Percentiles rank a stretch among this genome's conserved stretches.
phyloP scores from a whole-genome alignment of 2,797 vertebrate species.

The Scleropages formosus region DNA sequence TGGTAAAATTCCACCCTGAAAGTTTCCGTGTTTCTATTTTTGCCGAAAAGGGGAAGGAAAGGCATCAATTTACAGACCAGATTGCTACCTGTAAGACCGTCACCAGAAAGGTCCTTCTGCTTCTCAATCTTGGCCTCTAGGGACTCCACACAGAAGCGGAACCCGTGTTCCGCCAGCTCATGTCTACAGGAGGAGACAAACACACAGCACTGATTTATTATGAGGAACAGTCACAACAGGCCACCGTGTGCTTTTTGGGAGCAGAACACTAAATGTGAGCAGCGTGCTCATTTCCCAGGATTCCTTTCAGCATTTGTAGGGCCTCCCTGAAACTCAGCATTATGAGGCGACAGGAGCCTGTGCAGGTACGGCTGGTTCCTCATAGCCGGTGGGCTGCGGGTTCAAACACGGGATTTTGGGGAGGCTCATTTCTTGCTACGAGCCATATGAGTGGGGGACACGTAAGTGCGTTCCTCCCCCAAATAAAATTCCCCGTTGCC shows the following conservation, averaged over 20 bases:
- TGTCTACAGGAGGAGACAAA: constrained; percentile 60
- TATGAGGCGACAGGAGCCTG: too few species aligned
- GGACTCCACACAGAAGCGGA: constrained; percentile 85
- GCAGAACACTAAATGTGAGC: too few species aligned
- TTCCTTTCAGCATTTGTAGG: too few species aligned
- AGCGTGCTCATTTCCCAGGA: too few species aligned
- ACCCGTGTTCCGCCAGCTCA: constrained; percentile 84
- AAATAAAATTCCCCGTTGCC: too few species aligned
- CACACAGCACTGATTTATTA: not conserved
- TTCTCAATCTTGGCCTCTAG: constrained; percentile 82
- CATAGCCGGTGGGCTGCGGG: too few species aligned
- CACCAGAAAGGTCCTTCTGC: constrained; percentile 65
- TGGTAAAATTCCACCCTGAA: not conserved
- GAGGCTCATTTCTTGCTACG: too few species aligned
- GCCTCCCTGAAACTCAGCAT: too few species aligned
- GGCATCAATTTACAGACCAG: not conserved
- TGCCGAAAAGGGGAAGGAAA: not conserved
- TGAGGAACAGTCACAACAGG: not conserved
- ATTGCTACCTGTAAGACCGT: constrained; percentile 69
- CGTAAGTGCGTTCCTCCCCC: too few species aligned
- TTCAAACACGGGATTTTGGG: too few species aligned
- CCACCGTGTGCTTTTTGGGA: not conserved
- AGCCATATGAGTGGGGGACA: too few species aligned
- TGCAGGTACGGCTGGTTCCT: too few species aligned
- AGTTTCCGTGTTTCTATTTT: not conserved